These are phyloP conservation scores for Ricordea florida DNA, from an alignment of 92 coral and sea anemone species.

Conservation along the genomic window DNA sequence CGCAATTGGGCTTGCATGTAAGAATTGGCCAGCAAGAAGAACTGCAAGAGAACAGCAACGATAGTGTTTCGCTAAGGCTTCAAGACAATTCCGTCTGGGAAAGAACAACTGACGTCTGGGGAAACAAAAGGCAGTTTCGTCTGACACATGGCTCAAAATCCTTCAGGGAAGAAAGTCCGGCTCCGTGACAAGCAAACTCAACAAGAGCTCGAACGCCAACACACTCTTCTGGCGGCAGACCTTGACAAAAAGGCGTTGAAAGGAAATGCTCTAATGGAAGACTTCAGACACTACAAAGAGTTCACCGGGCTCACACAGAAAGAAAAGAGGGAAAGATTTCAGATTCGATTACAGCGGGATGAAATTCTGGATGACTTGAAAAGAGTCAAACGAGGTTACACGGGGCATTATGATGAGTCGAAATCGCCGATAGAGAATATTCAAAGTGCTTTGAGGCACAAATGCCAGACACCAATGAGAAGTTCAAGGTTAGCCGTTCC, in stretches of 20 bases:
- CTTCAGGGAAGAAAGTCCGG: neutral
- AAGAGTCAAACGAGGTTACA: slow-evolving; percentile 66
- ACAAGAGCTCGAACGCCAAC: slow-evolving; percentile 77
- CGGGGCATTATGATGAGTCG: slow-evolving; percentile 82
- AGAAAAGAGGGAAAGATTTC: slow-evolving; percentile 61
- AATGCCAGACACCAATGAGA: slow-evolving; percentile 59
- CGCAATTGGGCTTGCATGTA: neutral
- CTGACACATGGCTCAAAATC: neutral
- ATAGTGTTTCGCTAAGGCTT: neutral
- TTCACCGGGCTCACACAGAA: slow-evolving; percentile 58
- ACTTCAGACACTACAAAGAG: slow-evolving; percentile 62
- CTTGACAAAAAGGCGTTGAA: slow-evolving; percentile 70
- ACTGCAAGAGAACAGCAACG: neutral
- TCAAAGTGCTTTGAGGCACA: slow-evolving; percentile 65
- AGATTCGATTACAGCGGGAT: slow-evolving; percentile 52
- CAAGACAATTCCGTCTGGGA: neutral
- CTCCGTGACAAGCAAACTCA: slow-evolving; percentile 35
- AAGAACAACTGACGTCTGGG: neutral
- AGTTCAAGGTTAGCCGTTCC: slow-evolving; percentile 60
- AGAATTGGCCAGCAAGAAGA: neutral
- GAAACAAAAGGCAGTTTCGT: slow-evolving; percentile 3
- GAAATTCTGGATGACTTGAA: slow-evolving; percentile 68
- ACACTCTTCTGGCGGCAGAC: slow-evolving; percentile 66
- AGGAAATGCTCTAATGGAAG: slow-evolving; percentile 80
- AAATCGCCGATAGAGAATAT: slow-evolving; percentile 80